Evolutionary conservation across 1,140 invertebrate species (phyloP), one percentile per base, ranked within the genome.

Genomic region (Campoletis sonorensis): DNA sequence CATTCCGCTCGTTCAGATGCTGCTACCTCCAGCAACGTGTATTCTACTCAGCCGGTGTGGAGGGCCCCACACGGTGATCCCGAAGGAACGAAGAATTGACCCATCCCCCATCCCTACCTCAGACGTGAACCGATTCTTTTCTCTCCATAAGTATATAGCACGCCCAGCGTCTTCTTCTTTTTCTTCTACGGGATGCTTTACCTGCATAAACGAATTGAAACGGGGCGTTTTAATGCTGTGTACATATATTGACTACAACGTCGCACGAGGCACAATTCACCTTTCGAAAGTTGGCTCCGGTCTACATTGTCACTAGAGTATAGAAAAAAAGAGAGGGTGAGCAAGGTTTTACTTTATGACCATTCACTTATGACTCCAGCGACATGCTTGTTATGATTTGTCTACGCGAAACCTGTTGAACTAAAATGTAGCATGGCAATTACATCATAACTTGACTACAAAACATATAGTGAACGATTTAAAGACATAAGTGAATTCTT

Each of bases 61-160:
- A 78, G 54, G 89, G 90, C 89, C 90, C 88, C 89, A 91, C 89
- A 91, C 88, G 88, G 87, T 68, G 89, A 85, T 87, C 84, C 84
- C 80, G 80, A 82, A 85, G 83, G 84, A 80, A 81, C 75, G 61
- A 68, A 54, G 79, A 64, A 72, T 79, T 64, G 37, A 45, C 51
- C 67, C 64, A 26, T 37, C 64, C 67, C 80, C 61, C 26, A 70
- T 45, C 77, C 23, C 5, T 64, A 27, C 58, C 75, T 77, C 51
- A 45, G 33, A 64, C 45, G 26, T 26, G 23, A 51, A 75, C 16
- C 61, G 67, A 70, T 70, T 33, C 72, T 79, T 79, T 61, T 79
- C 61, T 45, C 16, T 81, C 73, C 10, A 49, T 77, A 77, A 30
- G 27, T 70, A 33, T 58, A 77, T 30, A 37, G 23, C 15, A 30